Conservation (phyloP, 2,113 vertebrate genomes). For the Alexandromys fortis region DNA sequence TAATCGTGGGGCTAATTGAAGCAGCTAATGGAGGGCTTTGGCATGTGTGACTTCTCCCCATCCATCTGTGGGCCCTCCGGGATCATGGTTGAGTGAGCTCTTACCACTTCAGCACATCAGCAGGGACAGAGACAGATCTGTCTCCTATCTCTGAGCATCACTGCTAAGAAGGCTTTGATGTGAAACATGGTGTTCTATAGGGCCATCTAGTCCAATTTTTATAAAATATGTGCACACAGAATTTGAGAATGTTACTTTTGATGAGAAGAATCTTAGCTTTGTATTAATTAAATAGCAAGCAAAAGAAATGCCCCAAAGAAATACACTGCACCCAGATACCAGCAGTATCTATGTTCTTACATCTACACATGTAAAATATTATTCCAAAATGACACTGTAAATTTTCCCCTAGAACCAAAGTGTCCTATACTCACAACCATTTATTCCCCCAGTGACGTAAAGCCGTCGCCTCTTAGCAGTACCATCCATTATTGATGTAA, state of each 20-base stretch:
- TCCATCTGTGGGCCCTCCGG: background rate
- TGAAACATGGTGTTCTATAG: background rate
- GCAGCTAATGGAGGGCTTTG: constrained; percentile 35
- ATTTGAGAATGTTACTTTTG: background rate
- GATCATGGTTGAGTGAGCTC: background rate
- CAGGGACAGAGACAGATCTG: background rate
- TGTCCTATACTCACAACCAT: background rate
- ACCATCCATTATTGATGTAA: background rate
- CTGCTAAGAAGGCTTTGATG: background rate
- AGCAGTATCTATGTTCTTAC: background rate
- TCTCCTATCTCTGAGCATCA: background rate
- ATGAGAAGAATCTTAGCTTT: background rate
- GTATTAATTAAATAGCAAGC: background rate
- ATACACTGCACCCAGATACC: background rate
- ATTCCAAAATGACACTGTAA: background rate
- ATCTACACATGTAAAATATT: background rate
- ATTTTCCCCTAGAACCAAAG: background rate
- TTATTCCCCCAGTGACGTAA: background rate
- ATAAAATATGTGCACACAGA: background rate
- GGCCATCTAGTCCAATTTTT: background rate
- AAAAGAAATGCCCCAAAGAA: background rate
- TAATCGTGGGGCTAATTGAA: constrained; percentile 70
- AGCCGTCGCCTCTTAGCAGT: background rate
- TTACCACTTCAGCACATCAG: background rate
- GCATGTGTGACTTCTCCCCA: background rate